Evolutionary conservation across 2,113 vertebrate genomes (phyloP), one percentile per base, ranked within the genome.

Genomic region (Hystrix brachyura): DNA sequence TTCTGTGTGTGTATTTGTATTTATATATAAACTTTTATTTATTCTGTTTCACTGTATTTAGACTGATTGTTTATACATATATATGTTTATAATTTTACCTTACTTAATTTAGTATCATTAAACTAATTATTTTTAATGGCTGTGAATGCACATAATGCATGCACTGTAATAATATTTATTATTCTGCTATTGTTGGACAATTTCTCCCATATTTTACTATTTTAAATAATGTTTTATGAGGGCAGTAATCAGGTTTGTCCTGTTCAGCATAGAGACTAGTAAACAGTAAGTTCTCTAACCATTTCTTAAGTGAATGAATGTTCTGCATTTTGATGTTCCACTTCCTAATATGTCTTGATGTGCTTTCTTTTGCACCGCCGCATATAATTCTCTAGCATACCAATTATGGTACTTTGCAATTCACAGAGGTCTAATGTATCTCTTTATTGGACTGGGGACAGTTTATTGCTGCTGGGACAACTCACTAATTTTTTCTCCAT

Each of bases 91-190:
- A 67, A 81, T 86, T 89, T 89, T 71, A 81, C 60, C 11, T 91
- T 12, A 87, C 65, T 78, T 90, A 87, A 76, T 71, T 91, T 81
- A 65, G 34, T 65, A 4, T 55, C 60, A 82, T 65, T 60, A 88
- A 79, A 95, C 60, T 91, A 46, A 71, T 59, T 67, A 76, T 57
- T 81, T 74, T 78, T 94, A 89, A 89, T 81, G n/a, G 5, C 32
- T 57, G 3, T 57, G 62, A 85, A 46, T 46, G 34, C n/a, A 25
- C 60, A 19, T 51, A 69, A 74, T 71, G 27, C 13, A 76, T 7
- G 2, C 69, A 46, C 5, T 9, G 55, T 65, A 65, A 89, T 86
- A 90, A 79, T 74, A 23, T 62, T 72, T 59, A 21, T 72, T 25
- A 43, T 62, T 80, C 38, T 7, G 29, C 64, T 69, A 69, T 15